Conservation (phyloP, 2,888 invertebrate genomes). For the Ypsolopha sequella region DNA sequence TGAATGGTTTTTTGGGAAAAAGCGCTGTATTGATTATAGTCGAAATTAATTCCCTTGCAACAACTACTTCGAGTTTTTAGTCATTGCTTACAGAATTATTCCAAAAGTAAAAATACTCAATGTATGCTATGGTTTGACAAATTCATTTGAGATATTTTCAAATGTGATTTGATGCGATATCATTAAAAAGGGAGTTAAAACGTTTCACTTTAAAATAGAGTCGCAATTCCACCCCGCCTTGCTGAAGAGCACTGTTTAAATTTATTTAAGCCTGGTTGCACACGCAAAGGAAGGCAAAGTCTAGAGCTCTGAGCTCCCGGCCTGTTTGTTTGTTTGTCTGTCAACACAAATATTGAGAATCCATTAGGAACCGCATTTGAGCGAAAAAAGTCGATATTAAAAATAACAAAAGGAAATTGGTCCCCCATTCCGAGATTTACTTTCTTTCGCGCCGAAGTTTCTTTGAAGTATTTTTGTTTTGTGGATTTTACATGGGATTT, state of each 20-base stretch:
- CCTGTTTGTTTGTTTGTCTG: conserved; percentile 32
- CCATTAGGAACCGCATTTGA: conserved; percentile 56
- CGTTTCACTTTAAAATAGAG: no score
- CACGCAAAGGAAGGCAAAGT: neutral
- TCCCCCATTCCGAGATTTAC: conserved; percentile 11
- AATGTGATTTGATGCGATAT: no score
- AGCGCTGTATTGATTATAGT: no score
- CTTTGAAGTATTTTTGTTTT: conserved; percentile 28
- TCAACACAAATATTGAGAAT: conserved; percentile 66
- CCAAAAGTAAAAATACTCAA: no score
- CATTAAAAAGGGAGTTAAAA: no score
- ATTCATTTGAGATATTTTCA: no score
- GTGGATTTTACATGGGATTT: neutral
- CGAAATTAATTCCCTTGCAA: no score
- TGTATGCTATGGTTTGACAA: no score
- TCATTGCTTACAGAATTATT: no score
- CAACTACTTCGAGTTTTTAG: no score
- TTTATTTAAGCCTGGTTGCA: neutral
- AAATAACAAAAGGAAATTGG: conserved; percentile 51
- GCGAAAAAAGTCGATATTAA: conserved; percentile 58
- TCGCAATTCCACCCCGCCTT: no score
- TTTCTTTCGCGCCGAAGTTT: conserved; percentile 25
- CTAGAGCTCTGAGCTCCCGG: neutral
- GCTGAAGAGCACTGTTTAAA: neutral
- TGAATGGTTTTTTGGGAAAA: no score